phyloP scores from a whole-genome alignment of 37 sponge, comb jelly and placozoan species.

The Ephydatia muelleri region DNA sequence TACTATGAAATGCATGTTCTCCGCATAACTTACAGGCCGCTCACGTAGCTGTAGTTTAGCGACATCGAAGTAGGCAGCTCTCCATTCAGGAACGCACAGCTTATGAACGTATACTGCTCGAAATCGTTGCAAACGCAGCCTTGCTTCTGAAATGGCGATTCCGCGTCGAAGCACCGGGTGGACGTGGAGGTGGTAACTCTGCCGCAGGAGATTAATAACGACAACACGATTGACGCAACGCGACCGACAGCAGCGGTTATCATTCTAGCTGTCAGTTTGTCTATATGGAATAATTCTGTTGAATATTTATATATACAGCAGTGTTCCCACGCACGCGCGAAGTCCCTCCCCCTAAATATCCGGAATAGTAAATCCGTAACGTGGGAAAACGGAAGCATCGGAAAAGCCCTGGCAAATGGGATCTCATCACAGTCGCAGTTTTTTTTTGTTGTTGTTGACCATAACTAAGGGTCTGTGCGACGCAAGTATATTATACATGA shows the following conservation, averaged over 20 bases:
- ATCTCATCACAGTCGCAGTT: no score
- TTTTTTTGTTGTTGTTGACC: no score
- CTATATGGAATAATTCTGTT: no score
- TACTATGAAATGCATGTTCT: not conserved
- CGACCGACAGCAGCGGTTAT: not conserved
- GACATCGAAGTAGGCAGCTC: not conserved
- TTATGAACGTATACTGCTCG: not conserved
- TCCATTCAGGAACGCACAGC: not conserved
- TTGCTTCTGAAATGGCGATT: not conserved
- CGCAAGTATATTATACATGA: no score
- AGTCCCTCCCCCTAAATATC: no score
- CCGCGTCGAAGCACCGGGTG: not conserved
- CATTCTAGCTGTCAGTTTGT: not conserved
- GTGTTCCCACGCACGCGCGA: no score
- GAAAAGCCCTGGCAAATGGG: no score
- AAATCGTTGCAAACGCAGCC: not conserved
- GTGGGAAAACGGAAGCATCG: no score
- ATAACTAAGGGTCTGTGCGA: no score
- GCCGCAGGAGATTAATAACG: not conserved
- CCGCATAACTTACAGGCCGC: not conserved
- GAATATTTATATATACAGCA: no score
- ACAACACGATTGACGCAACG: not conserved
- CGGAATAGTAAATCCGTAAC: no score
- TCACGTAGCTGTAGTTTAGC: not conserved
- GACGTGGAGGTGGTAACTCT: not conserved